A percentile compares a stretch with the other conserved stretches of the same genome.
Evolutionary conservation across 2,113 vertebrate genomes (phyloP).

Genomic region (Columba livia): DNA sequence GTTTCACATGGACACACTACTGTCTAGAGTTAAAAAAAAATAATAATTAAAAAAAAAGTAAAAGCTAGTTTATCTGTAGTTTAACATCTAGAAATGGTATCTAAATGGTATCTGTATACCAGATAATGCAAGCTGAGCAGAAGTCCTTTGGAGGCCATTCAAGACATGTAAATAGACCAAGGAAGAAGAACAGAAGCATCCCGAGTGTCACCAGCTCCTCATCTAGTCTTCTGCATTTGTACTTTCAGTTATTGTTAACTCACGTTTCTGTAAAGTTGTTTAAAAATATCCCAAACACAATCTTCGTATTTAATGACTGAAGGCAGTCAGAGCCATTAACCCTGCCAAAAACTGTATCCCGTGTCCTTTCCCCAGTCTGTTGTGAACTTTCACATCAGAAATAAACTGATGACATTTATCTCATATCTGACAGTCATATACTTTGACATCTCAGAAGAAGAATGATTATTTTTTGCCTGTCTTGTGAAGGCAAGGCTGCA

Average conservation of each 20-base stretch:
- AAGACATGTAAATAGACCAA: constrained; percentile 1
- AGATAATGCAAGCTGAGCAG: background rate
- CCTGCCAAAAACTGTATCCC: background rate
- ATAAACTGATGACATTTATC: background rate
- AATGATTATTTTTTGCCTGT: background rate
- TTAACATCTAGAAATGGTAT: constrained; percentile 36
- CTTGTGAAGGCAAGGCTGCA: background rate
- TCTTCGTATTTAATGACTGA: background rate
- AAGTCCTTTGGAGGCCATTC: constrained; percentile 15
- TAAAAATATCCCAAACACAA: background rate
- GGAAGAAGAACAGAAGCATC: background rate
- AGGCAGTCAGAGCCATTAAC: background rate
- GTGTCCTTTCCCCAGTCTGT: background rate
- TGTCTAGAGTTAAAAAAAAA: background rate
- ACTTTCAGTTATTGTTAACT: background rate
- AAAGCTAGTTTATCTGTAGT: constrained; percentile 5
- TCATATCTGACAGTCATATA: background rate
- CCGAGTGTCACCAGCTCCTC: background rate
- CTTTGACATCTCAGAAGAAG: background rate
- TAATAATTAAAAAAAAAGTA: background rate
- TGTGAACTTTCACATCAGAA: background rate
- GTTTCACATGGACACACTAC: background rate
- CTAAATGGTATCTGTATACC: constrained; percentile 19
- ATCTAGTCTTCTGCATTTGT: background rate
- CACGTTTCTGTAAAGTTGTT: background rate